Evolutionary conservation across 2,888 invertebrate genomes (phyloP).

Genomic region (Epiblema foenella): DNA sequence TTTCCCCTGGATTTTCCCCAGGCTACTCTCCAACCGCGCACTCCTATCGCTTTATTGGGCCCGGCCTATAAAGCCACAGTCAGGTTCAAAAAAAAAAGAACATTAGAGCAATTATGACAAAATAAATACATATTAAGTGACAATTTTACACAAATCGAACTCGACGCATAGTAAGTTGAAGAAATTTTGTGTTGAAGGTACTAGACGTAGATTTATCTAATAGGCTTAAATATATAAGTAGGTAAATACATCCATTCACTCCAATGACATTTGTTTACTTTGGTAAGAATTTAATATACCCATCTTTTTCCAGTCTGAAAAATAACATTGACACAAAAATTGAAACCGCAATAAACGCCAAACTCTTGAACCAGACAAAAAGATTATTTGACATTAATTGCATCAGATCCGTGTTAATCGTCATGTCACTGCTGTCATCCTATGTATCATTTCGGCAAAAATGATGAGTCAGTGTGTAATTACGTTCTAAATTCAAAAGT

Average conservation of each 20-base stretch:
- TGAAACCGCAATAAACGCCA: conserved; percentile 7
- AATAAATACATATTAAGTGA: no score
- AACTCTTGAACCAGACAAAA: conserved; percentile 20
- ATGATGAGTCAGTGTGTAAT: conserved; percentile 37
- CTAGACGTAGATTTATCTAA: no score
- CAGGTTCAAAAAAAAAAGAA: no score
- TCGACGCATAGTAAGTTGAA: no score
- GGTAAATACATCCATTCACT: background rate
- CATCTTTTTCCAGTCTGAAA: background rate
- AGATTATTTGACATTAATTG: conserved; percentile 41
- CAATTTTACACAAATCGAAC: no score
- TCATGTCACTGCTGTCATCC: conserved; percentile 40
- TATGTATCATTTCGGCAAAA: conserved; percentile 38
- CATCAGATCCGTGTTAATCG: conserved; percentile 38
- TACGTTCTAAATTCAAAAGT: conserved; percentile 7
- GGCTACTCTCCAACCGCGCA: no score
- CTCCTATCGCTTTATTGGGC: no score
- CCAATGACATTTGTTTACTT: no score
- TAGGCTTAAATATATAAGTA: background rate
- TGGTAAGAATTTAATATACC: background rate
- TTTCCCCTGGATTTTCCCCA: no score
- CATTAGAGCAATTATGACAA: no score
- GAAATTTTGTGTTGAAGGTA: no score
- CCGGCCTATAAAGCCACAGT: no score
- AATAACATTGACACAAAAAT: background rate